Conservation (phyloP, 2,797 vertebrate genomes). For the Pantherophis vulpinus region DNA sequence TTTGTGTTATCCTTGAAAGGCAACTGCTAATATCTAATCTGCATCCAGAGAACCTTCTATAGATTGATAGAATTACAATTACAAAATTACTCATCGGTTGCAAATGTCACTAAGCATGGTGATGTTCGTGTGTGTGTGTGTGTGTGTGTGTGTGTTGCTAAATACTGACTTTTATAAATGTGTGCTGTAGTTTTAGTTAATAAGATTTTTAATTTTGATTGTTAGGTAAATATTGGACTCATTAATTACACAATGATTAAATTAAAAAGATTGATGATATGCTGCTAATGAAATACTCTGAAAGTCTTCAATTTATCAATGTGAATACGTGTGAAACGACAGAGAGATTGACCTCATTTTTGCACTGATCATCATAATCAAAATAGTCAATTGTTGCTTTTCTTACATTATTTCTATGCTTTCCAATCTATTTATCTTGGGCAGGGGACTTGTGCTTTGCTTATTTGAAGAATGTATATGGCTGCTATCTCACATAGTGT, state of each 20-base stretch:
- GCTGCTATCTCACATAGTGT: not conserved
- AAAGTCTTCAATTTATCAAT: not conserved
- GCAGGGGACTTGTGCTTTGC: too few species aligned
- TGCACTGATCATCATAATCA: not conserved
- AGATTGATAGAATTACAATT: not conserved
- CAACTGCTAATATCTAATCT: not conserved
- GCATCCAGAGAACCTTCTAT: not conserved
- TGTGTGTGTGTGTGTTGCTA: not conserved
- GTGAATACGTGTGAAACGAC: slow-evolving; percentile 1
- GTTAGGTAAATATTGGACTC: slow-evolving; percentile 14
- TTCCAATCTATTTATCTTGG: not conserved
- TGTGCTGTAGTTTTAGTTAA: slow-evolving; percentile 2
- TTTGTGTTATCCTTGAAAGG: not conserved
- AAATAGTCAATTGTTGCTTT: not conserved
- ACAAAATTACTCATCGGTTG: not conserved
- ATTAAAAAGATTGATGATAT: not conserved
- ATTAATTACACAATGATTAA: not conserved
- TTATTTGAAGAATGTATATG: not conserved
- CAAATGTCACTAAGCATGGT: not conserved
- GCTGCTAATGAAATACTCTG: slow-evolving; percentile 14
- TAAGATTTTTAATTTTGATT: not conserved
- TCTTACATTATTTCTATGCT: not conserved
- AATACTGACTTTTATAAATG: not conserved
- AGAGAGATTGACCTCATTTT: not conserved
- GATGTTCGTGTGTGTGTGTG: too few species aligned